A percentile compares a stretch with the other conserved stretches of the same genome.
These are phyloP conservation scores for Cepaea nemoralis DNA, from an alignment of 1,140 invertebrate species.

Conservation along the genomic window DNA sequence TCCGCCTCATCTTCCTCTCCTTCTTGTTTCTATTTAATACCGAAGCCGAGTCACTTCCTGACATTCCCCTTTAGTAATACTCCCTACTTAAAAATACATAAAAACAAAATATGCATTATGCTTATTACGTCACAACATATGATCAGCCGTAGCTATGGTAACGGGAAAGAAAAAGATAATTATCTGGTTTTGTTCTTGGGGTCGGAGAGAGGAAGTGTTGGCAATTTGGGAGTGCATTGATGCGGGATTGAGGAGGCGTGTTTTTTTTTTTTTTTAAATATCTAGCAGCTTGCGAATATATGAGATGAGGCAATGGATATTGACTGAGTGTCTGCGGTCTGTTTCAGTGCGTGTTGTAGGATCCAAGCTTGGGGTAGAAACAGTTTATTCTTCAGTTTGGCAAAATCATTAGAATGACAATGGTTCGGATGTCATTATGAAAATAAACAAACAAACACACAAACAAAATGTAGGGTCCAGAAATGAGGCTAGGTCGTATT, in stretches of 20 bases:
- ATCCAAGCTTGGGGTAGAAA: no score
- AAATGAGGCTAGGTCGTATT: no score
- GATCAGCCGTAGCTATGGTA: slow-evolving; percentile 37
- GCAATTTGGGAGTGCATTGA: slow-evolving; percentile 6
- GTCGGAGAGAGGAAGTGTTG: background rate
- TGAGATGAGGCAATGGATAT: background rate
- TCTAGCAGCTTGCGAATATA: no score
- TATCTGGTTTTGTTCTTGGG: slow-evolving; percentile 38
- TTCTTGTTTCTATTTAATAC: background rate
- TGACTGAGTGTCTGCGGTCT: background rate
- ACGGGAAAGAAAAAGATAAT: slow-evolving; percentile 36
- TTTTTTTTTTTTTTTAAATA: no score
- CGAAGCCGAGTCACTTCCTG: background rate
- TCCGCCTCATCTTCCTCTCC: background rate
- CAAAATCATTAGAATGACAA: no score
- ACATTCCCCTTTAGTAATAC: background rate
- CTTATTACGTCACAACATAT: slow-evolving; percentile 35
- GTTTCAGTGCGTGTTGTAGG: no score
- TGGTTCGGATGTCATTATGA: no score
- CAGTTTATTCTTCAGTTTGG: no score
- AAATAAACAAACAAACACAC: no score
- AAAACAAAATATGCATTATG: slow-evolving; percentile 11
- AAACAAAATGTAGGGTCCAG: no score
- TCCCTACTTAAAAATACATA: background rate
- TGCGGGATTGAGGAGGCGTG: background rate